These are phyloP conservation scores for Hephaestus fuliginosus DNA, from an alignment of 2,797 vertebrate genomes.

Conservation along the genomic window DNA sequence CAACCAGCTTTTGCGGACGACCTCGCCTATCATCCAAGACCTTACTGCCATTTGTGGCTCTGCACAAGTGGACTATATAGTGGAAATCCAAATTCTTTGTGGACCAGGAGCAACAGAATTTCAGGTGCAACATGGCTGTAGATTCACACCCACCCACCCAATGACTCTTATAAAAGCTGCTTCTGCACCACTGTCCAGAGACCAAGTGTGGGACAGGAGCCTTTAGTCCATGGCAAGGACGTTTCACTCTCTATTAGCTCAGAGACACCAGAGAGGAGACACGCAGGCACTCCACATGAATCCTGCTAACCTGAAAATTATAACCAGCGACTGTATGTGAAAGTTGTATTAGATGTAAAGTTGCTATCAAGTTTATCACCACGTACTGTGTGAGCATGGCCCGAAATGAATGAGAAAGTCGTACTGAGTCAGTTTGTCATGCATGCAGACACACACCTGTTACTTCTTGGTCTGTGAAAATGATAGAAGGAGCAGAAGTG, in stretches of 20 bases:
- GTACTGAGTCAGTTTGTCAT: too few relatives aligned
- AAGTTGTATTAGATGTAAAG: background rate
- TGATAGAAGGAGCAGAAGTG: background rate
- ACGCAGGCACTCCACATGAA: background rate
- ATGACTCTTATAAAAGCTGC: background rate
- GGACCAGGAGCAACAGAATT: background rate
- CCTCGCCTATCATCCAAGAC: background rate
- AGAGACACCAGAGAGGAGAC: background rate
- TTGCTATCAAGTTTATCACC: background rate
- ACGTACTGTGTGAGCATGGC: background rate
- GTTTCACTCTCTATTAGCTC: background rate
- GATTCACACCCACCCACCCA: background rate
- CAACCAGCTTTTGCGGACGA: background rate
- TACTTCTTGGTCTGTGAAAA: background rate
- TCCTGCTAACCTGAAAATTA: background rate
- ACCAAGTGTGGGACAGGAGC: background rate
- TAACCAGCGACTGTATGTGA: background rate
- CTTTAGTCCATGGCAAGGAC: background rate
- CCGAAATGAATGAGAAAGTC: background rate
- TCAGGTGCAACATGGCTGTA: background rate
- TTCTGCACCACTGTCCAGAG: background rate
- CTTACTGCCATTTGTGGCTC: slow-evolving; percentile 36
- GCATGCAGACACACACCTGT: background rate
- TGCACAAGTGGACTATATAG: slow-evolving; percentile 27
- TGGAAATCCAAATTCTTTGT: slow-evolving; percentile 13